Evolutionary conservation across 2,113 vertebrate species (phyloP).

Genomic region (Anhinga rufa): DNA sequence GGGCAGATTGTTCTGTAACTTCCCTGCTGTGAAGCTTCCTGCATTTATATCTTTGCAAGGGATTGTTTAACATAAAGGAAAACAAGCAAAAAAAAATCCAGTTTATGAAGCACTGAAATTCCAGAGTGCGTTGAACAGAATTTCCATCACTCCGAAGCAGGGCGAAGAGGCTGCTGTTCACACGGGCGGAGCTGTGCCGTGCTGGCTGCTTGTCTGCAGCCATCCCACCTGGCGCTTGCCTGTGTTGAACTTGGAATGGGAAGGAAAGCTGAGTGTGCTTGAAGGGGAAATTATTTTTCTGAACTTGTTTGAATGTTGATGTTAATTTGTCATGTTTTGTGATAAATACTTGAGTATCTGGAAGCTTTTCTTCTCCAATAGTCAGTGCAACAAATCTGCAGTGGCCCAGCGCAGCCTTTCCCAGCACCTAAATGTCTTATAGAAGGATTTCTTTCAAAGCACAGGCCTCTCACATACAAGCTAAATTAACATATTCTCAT

Average conservation of each 20-base stretch:
- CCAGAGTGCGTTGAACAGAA: neutral
- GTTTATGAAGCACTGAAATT: neutral
- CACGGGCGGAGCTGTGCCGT: rapidly evolving
- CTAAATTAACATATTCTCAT: neutral
- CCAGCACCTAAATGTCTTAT: neutral
- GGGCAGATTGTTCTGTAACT: neutral
- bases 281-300: neutral
- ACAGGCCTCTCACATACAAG: neutral
- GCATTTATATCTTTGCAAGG: neutral
- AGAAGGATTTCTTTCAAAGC: neutral
- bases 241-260: neutral
- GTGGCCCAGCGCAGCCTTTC: neutral
- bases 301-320: neutral
- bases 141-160: rapidly evolving
- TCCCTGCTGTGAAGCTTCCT: neutral
- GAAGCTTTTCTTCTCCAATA: neutral
- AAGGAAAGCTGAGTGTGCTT: neutral
- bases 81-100: neutral
- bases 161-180: rapidly evolving
- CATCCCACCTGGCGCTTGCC: neutral
- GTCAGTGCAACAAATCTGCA: neutral
- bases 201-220: neutral
- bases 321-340: neutral
- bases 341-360: neutral
- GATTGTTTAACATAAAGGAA: neutral